Conservation (phyloP, 2,888 invertebrate species). For the Agriopis leucophaearia region DNA sequence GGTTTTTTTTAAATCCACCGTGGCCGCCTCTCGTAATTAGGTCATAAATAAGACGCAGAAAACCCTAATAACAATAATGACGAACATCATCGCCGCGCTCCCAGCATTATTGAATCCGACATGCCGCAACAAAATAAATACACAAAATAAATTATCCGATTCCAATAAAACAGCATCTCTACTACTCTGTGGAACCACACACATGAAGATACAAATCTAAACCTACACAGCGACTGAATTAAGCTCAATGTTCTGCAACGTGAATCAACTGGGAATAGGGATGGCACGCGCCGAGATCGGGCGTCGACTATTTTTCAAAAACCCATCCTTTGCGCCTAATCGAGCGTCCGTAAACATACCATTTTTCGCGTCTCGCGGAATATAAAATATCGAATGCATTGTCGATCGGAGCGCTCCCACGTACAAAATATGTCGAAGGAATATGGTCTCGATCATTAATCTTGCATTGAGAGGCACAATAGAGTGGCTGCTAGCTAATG, state of each 20-base stretch:
- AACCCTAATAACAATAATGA: slow-evolving; percentile 36
- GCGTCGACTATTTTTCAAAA: slow-evolving; percentile 74
- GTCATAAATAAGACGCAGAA: slow-evolving; percentile 22
- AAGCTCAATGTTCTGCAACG: slow-evolving; percentile 45
- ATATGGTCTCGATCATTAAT: slow-evolving; percentile 82
- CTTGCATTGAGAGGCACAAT: slow-evolving; percentile 82
- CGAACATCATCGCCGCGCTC: slow-evolving; percentile 38
- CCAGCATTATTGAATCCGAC: slow-evolving; percentile 77
- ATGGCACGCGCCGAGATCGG: slow-evolving; percentile 67
- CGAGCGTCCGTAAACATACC: slow-evolving; percentile 82
- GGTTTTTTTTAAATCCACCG: too few relatives aligned
- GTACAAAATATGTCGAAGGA: slow-evolving; percentile 45
- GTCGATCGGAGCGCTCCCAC: slow-evolving; percentile 71
- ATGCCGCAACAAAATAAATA: slow-evolving; percentile 79
- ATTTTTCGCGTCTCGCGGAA: slow-evolving; percentile 79
- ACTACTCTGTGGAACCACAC: slow-evolving; percentile 53
- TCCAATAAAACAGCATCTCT: slow-evolving; percentile 82
- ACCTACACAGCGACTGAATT: slow-evolving; percentile 49
- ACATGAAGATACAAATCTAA: slow-evolving; percentile 43
- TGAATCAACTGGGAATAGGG: slow-evolving; percentile 25
- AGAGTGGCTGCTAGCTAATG: slow-evolving; percentile 63
- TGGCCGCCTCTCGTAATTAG: too few relatives aligned
- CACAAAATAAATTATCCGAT: slow-evolving; percentile 83
- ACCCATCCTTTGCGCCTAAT: slow-evolving; percentile 78
- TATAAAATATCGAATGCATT: slow-evolving; percentile 78